These are phyloP conservation scores for Corvus cornix DNA, from an alignment of 2,113 vertebrate genomes.

Conservation along the genomic window DNA sequence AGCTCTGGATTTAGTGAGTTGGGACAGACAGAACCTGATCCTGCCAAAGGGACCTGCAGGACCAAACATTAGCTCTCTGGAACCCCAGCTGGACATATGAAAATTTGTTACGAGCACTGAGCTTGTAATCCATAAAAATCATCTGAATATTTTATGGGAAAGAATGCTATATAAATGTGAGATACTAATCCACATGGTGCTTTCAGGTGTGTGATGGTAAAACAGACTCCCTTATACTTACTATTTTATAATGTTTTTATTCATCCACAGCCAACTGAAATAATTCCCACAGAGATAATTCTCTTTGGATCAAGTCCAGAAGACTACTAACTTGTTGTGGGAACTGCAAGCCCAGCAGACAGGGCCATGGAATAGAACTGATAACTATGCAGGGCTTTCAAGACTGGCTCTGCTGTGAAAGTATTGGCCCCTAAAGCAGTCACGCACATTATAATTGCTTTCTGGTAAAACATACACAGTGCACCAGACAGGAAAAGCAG, in stretches of 20 bases:
- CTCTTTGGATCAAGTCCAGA: neutral
- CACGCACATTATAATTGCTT: neutral
- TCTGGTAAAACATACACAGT: constrained; percentile 1
- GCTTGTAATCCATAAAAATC: neutral
- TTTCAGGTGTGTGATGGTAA: neutral
- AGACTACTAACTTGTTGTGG: neutral
- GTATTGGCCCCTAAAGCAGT: neutral
- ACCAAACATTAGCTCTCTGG: neutral
- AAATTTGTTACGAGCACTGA: neutral
- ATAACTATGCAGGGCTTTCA: neutral
- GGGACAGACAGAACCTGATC: neutral
- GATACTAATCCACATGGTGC: neutral
- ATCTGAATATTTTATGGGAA: neutral
- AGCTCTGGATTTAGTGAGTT: neutral
- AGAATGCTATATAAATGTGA: neutral
- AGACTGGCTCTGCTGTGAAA: neutral
- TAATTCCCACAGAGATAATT: neutral
- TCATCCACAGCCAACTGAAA: neutral
- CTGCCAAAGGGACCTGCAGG: neutral
- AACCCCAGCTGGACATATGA: neutral
- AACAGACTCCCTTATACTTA: neutral
- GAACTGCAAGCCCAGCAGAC: constrained; percentile 19
- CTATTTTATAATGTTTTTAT: neutral
- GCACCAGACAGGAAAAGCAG: constrained; percentile 13
- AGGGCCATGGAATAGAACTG: neutral